A percentile compares a stretch with the other conserved stretches of the same genome.
Evolutionary conservation across 1,140 invertebrate genomes (phyloP).

Genomic region (Apis dorsata): DNA sequence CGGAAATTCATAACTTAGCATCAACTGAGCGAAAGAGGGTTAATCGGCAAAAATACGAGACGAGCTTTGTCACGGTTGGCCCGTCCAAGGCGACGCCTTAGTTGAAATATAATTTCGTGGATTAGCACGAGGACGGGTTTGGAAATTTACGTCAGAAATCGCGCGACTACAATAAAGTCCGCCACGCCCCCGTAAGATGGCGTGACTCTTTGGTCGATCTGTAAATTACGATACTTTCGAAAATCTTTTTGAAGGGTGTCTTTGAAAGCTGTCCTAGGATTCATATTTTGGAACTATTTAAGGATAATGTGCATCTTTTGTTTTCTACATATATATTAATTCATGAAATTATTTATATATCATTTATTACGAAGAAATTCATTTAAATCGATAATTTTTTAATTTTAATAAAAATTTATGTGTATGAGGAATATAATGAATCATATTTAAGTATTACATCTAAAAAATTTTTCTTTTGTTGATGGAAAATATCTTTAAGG

Average conservation of each 20-base stretch:
- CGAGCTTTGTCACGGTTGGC: slow-evolving; percentile 54
- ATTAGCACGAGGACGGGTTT: slow-evolving; percentile 59
- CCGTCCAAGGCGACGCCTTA: slow-evolving; percentile 28
- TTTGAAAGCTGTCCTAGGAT: neutral
- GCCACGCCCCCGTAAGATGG: slow-evolving; percentile 30
- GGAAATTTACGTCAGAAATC: slow-evolving; percentile 58
- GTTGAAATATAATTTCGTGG: slow-evolving; percentile 73
- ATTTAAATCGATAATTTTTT: too few species aligned
- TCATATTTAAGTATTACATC: too few species aligned
- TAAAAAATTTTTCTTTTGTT: too few species aligned
- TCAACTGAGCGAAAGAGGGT: slow-evolving; percentile 68
- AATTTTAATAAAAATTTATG: too few species aligned
- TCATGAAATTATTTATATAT: too few species aligned
- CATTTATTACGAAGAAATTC: too few species aligned
- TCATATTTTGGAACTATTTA: too few species aligned
- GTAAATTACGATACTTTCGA: neutral
- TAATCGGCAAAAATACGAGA: slow-evolving; percentile 74
- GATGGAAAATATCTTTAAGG: too few species aligned
- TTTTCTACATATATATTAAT: too few species aligned
- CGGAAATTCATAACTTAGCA: slow-evolving; percentile 75
- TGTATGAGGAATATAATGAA: too few species aligned
- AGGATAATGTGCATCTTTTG: too few species aligned
- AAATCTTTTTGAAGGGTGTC: neutral
- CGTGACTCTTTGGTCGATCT: slow-evolving; percentile 29
- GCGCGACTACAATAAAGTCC: slow-evolving; percentile 26